phyloP scores from a whole-genome alignment of 2,888 invertebrate species.

The Hesperia comma region DNA sequence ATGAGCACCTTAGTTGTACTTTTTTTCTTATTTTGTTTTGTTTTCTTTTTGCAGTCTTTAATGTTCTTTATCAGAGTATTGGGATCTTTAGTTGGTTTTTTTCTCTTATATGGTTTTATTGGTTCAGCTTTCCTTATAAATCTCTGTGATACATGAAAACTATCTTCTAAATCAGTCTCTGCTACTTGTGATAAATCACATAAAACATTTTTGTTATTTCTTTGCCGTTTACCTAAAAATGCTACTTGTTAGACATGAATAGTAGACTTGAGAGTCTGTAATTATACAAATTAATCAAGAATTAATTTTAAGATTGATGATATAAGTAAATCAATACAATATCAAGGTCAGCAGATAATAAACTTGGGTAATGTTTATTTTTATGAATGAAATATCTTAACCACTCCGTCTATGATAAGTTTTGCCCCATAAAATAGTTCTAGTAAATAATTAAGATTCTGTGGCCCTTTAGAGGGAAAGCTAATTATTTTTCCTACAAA shows the following conservation, averaged over 20 bases:
- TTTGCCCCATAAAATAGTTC: no score
- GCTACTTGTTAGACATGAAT: not conserved
- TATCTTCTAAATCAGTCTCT: slow-evolving; percentile 62
- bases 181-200: slow-evolving; percentile 67
- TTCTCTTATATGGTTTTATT: slow-evolving; percentile 32
- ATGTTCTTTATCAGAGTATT: slow-evolving; percentile 27
- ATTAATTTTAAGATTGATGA: no score
- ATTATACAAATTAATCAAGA: no score
- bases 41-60: slow-evolving; percentile 51
- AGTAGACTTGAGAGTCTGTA: no score
- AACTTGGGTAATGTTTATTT: no score
- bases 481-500: no score
- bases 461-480: no score
- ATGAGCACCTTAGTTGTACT: slow-evolving; percentile 43
- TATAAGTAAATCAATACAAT: no score
- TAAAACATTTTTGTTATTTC: slow-evolving; percentile 49
- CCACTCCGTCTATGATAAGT: no score
- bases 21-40: slow-evolving; percentile 50
- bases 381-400: no score
- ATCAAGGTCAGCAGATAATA: no score
- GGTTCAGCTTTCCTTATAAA: slow-evolving; percentile 9
- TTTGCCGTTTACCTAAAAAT: slow-evolving; percentile 54
- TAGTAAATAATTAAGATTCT: no score
- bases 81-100: slow-evolving; percentile 47
- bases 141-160: slow-evolving; percentile 16